Percentiles rank a stretch among this genome's conserved stretches.
Conservation (phyloP, 1,140 invertebrate genomes). For the Pseudomyrmex cubaensis region DNA sequence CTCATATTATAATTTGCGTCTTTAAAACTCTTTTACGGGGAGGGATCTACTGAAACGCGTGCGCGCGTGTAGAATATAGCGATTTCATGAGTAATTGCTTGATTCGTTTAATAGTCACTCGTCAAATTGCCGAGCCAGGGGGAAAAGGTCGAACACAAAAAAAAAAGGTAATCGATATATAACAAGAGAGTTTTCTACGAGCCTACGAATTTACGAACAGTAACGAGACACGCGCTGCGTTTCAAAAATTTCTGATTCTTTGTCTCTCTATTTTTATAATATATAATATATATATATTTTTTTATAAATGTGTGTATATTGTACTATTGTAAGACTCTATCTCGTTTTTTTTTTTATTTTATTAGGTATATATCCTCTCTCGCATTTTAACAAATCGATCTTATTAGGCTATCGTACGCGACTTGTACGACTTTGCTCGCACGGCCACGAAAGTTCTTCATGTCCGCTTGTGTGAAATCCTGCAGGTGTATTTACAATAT, state of each 20-base stretch:
- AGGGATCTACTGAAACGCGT: slow-evolving; percentile 44
- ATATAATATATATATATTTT: slow-evolving; percentile 48
- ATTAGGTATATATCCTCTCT: slow-evolving; percentile 9
- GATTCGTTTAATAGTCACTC: slow-evolving; percentile 42
- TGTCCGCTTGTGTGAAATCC: slow-evolving; percentile 11
- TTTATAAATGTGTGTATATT: slow-evolving; percentile 49
- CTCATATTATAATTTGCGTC: slow-evolving; percentile 18
- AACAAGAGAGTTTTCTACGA: slow-evolving; percentile 51
- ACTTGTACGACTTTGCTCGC: slow-evolving; percentile 32
- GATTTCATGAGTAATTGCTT: slow-evolving; percentile 61
- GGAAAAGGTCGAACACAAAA: slow-evolving; percentile 34
- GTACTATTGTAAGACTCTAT: slow-evolving; percentile 61
- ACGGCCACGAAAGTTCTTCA: slow-evolving; percentile 16
- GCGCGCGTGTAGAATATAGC: slow-evolving; percentile 30
- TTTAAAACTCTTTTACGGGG: slow-evolving; percentile 29
- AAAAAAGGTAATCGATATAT: slow-evolving; percentile 27
- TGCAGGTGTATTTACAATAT: slow-evolving; percentile 36
- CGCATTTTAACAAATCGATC: slow-evolving; percentile 62
- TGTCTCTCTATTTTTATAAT: slow-evolving; percentile 55
- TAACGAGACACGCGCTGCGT: slow-evolving; percentile 68
- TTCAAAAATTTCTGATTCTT: slow-evolving; percentile 57
- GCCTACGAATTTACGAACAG: slow-evolving; percentile 64
- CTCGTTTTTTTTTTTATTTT: neutral
- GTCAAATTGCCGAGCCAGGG: slow-evolving; percentile 27
- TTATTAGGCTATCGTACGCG: slow-evolving; percentile 62